Base-by-base conservation (phyloP, 2,888 invertebrate species). In the Endotricha flammealis region DNA sequence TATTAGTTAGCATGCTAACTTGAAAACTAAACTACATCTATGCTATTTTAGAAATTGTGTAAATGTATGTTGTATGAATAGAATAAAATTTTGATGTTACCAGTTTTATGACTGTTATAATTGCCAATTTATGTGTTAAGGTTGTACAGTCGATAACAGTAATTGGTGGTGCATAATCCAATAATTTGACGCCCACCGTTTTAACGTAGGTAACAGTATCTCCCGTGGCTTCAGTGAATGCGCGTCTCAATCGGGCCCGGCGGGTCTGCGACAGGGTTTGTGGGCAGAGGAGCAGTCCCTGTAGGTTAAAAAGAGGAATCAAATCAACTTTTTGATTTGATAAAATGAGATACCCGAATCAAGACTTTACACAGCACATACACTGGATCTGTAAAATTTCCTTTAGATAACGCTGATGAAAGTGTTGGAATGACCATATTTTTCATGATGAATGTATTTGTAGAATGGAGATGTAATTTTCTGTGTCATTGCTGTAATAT, bases 191-290 rank as follows among this genome's bases (percentile, higher is more conserved):
- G 76, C 89, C 88, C 92, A 94, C 94, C 94, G 93, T 93, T 92
- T 92, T 93, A 88, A 93, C 93, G 92, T 92, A 93, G 91, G 91
- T 92, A 88, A 94, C 91, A 69, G 93, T 93, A 88, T 95, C 94
- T 79, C 93, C 92, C 78, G 94, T 94, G 66, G 94, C 94, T 88
- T 95, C 94, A 77, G 95, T 95, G 89, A 94, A 93, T 73, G 95
- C 95, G 76, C 95, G 91, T 83, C 95, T 91, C 85, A 95, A 91
- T 71, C 93, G 91, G 76, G 93, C 91, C 68, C 95, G 91, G 73
- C 95, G 92, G 73, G 92, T 92, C 90, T 95, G 94, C 88, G 95
- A 92, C 91, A 95, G 91, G 80, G 94, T 94, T 88, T 94, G 93
- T 72, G 95, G 94, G 88, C 94, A 94, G 89, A 95, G 93, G 83